phyloP scores from a whole-genome alignment of 2,113 vertebrate genomes.

The Scytalopus superciliaris region DNA sequence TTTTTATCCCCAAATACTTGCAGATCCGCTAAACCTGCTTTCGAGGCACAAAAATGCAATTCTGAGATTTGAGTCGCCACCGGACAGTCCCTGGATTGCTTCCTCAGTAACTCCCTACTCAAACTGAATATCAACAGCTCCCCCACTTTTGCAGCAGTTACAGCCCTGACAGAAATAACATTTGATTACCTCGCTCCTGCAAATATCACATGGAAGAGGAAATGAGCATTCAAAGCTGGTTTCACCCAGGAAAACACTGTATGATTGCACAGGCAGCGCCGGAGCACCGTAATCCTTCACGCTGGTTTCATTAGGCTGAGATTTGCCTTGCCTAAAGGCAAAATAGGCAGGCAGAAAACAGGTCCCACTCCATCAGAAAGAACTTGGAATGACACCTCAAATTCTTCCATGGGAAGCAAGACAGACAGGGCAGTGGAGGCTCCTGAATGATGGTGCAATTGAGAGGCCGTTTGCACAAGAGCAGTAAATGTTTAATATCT shows the following conservation, averaged over 20 bases:
- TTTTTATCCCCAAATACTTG: neutral
- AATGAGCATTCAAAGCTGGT: neutral
- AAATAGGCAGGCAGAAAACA: neutral
- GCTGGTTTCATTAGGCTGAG: neutral
- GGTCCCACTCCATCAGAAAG: neutral
- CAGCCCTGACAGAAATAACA: neutral
- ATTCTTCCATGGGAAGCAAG: neutral
- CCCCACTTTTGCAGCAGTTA: neutral
- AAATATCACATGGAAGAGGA: neutral
- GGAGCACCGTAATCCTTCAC: neutral
- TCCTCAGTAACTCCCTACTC: neutral
- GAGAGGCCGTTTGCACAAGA: constrained; percentile 18
- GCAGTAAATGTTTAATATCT: constrained; percentile 46
- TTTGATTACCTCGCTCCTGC: neutral
- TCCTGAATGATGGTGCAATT: neutral
- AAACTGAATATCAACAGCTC: neutral
- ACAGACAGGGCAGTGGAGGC: neutral
- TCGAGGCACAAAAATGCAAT: neutral
- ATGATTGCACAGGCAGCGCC: neutral
- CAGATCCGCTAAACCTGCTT: neutral
- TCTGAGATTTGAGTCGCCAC: neutral
- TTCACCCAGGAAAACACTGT: neutral
- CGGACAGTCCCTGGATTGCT: neutral
- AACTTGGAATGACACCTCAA: neutral
- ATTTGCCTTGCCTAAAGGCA: neutral